Base-by-base conservation (phyloP, 2,113 vertebrate species). In the Varanus salvator region DNA sequence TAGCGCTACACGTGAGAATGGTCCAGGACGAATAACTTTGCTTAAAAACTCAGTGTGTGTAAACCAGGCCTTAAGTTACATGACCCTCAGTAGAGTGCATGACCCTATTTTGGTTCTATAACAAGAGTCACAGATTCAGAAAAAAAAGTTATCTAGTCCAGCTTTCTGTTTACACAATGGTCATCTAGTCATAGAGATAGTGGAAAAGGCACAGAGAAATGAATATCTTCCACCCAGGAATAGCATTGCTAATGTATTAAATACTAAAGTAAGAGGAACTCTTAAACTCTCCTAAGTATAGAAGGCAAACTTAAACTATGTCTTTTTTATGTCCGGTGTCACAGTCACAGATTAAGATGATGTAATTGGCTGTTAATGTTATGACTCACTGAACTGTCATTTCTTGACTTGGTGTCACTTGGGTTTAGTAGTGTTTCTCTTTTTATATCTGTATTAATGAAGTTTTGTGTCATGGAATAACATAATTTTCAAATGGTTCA, bases 401-500 rank as follows among this genome's bases (percentile, higher is more conserved):
- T 86, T 89, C 54, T 19, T 83, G 57, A 76, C 1, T 68, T 14
- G 23, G 29, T 50, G 72, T 57, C 80, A 66, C 27, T 83, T 48
- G 80, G 17, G 54, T 75, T 83, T 21, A 76, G 57, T 57, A 76
- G 34, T 48, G 1, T 75, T 66, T 75, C 38, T 68, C 29, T 27
- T 76, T 76, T 80, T 82, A 66, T 82, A 78, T n/a, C 1, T 12
- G 38, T 38, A 84, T 50, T 84, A 89, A 66, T 76, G 80, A 84
- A 66, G 31, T 84, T 38, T 89, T 84, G 81, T 50, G 72, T 50
- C 44, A 14, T n/a, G 38, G 21, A 76, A 50, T 77, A 14, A 23
- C 76, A 50, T 86, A 90, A 88, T 75, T 87, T 87, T 89, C 52
- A 93, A 91, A 84, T 29, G 6, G 2, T 76, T 90, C 85, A n/a